Conservation (phyloP, 64 coral and sea anemone species). For the Pocillopora damicornis region DNA sequence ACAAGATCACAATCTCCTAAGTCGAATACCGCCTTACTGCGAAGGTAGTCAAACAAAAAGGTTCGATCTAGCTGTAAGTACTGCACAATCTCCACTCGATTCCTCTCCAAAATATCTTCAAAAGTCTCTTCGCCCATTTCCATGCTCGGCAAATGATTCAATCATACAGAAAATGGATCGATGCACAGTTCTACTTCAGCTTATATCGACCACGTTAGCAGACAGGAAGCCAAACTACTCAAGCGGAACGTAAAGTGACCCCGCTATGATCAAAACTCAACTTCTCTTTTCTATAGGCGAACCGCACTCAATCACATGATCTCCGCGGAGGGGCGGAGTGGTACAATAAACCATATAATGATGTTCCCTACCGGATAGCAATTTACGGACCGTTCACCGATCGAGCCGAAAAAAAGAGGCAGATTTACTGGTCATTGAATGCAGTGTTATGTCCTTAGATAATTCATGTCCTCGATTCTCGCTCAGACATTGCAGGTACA, state of each 20-base stretch:
- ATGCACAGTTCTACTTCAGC: neutral
- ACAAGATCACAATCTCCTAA: slow-evolving; percentile 74
- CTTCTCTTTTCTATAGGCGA: neutral
- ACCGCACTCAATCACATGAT: too few species aligned
- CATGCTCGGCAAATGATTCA: neutral
- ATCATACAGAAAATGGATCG: neutral
- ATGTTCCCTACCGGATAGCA: too few species aligned
- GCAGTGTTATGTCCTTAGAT: too few species aligned
- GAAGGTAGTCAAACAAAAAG: slow-evolving; percentile 92
- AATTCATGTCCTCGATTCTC: too few species aligned
- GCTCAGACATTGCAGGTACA: too few species aligned
- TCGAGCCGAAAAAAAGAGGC: too few species aligned
- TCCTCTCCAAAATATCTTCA: slow-evolving; percentile 67
- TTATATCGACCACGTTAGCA: neutral
- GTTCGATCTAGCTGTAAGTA: slow-evolving; percentile 81
- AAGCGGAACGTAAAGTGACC: neutral
- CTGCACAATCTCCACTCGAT: slow-evolving; percentile 86
- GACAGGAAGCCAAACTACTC: neutral
- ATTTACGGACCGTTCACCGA: too few species aligned
- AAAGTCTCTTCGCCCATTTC: slow-evolving; percentile 15
- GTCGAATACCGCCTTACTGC: slow-evolving; percentile 82
- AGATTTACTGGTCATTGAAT: too few species aligned
- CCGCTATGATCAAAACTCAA: neutral
- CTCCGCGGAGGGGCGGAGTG: too few species aligned
- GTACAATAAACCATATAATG: too few species aligned